A percentile compares a stretch with the other conserved stretches of the same genome.
Evolutionary conservation across 37 sponge, comb jelly and placozoan species (phyloP).

Genomic region (Chondrilla cf. caribensis): DNA sequence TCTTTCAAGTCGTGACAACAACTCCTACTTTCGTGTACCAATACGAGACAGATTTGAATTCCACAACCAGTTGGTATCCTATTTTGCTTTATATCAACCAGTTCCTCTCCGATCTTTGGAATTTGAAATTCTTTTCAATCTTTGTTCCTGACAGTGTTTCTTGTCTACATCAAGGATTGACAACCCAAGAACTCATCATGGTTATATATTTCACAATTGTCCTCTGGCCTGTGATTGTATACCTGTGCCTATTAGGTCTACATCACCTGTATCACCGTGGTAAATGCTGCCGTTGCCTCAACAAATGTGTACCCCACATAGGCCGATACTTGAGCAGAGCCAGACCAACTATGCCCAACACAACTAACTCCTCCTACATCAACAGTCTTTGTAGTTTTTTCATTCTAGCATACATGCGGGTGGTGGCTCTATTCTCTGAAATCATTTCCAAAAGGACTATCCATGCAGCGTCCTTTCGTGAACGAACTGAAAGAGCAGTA

Average conservation of each 20-base stretch:
- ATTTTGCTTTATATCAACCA: not conserved
- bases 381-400: constrained; percentile 3
- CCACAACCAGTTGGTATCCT: too few species aligned
- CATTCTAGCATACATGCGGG: not conserved
- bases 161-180: not conserved
- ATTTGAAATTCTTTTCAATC: not conserved
- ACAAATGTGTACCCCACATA: not conserved
- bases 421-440: not conserved
- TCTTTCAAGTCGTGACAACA: not conserved
- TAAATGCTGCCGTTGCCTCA: not conserved
- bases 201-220: not conserved
- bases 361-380: too few species aligned
- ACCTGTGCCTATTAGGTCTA: not conserved
- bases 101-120: not conserved
- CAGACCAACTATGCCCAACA: not conserved
- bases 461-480: not conserved
- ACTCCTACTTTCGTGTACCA: not conserved
- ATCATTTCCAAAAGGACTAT: not conserved
- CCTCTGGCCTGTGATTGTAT: constrained; percentile 1
- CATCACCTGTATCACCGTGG: too few species aligned
- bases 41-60: not conserved
- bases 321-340: not conserved
- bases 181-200: not conserved
- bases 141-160: not conserved
- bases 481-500: not conserved